phyloP scores from a whole-genome alignment of 2,113 vertebrate genomes.

The Platysternon megacephalum region DNA sequence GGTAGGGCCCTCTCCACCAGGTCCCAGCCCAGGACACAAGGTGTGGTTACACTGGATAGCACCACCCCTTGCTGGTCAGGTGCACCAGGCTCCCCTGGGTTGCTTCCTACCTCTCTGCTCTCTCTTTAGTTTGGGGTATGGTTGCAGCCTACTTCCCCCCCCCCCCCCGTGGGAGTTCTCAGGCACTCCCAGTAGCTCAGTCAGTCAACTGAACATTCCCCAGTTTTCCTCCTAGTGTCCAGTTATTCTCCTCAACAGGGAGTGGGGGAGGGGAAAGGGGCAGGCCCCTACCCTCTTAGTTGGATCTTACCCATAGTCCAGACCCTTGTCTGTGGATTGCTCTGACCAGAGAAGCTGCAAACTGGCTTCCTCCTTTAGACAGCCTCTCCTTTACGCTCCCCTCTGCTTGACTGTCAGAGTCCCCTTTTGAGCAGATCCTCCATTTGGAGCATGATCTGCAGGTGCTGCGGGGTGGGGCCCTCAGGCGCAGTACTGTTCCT shows the following conservation, averaged over 20 bases:
- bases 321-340: background rate
- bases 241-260: too few relatives aligned
- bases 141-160: background rate
- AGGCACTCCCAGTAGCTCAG: background rate
- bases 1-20: background rate
- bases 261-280: too few relatives aligned
- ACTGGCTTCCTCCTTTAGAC: background rate
- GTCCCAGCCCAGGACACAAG: background rate
- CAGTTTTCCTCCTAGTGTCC: background rate
- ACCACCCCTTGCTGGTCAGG: background rate
- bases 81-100: too few relatives aligned
- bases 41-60: background rate
- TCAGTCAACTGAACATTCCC: background rate
- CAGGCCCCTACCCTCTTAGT: background rate
- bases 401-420: background rate
- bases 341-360: background rate
- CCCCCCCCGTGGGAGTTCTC: background rate
- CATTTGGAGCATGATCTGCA: background rate
- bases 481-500: background rate
- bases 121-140: background rate
- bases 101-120: background rate
- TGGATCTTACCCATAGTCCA: background rate
- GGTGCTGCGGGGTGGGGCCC: background rate
- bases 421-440: background rate
- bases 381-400: background rate